Percentiles rank a stretch among this genome's conserved stretches.
Evolutionary conservation across 2,888 invertebrate species (phyloP).

Genomic region (Parelbella ahira): DNA sequence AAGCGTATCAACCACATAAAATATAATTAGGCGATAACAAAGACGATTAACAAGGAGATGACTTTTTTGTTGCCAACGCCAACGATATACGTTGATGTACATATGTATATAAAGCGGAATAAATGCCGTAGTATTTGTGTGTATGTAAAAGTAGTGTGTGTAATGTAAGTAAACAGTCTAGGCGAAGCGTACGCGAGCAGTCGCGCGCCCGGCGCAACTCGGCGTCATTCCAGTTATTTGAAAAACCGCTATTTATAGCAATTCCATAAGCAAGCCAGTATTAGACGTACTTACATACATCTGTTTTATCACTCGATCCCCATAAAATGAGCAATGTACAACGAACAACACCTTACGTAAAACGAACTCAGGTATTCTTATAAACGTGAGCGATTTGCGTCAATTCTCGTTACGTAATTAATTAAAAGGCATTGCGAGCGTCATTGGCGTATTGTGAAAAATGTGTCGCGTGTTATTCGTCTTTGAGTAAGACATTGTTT

Average conservation of each 20-base stretch:
- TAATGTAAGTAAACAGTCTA: conserved; percentile 34
- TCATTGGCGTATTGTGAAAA: conserved; percentile 14
- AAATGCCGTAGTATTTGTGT: too few species aligned
- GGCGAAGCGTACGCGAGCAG: conserved; percentile 43
- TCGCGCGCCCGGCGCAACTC: conserved; percentile 48
- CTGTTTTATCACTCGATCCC: background rate
- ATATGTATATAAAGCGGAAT: too few species aligned
- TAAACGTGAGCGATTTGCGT: conserved; percentile 7
- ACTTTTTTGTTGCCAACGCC: too few species aligned
- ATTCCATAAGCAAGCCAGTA: conserved; percentile 57
- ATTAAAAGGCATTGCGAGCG: conserved; percentile 2
- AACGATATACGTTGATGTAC: too few species aligned
- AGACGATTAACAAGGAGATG: too few species aligned
- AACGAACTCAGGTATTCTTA: background rate
- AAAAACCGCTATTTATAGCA: conserved; percentile 75
- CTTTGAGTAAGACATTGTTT: conserved; percentile 20
- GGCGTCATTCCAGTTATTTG: conserved; percentile 72
- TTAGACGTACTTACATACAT: conserved; percentile 39
- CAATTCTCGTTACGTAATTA: conserved; percentile 5
- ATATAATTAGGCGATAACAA: too few species aligned
- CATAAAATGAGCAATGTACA: too few species aligned
- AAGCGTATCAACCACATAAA: too few species aligned
- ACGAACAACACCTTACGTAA: background rate
- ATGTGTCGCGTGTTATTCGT: conserved; percentile 20
- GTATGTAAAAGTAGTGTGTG: too few species aligned